Evolutionary conservation across 2,113 vertebrate genomes (phyloP).

Genomic region (Sander lucioperca): DNA sequence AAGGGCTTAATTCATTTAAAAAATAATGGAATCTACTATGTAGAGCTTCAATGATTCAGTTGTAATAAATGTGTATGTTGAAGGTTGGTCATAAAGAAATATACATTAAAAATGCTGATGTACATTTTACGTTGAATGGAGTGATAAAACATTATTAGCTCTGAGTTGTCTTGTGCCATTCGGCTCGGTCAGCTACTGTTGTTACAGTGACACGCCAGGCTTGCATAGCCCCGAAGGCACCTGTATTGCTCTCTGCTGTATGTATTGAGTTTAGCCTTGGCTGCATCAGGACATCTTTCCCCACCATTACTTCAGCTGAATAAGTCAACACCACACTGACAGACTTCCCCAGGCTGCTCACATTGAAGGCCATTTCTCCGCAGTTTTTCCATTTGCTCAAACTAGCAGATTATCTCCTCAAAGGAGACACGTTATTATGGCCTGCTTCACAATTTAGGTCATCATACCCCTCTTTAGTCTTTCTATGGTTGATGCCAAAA

Average conservation of each 20-base stretch:
- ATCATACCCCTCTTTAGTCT: conserved; percentile 25
- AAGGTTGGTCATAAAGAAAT: conserved; percentile 12
- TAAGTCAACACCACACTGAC: conserved; percentile 57
- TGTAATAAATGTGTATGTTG: not conserved
- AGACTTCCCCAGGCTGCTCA: conserved; percentile 53
- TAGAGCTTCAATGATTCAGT: not conserved
- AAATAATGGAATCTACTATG: conserved; percentile 12
- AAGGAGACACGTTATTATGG: conserved; percentile 21
- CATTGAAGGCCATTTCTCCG: conserved; percentile 24
- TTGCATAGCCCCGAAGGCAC: conserved; percentile 50
- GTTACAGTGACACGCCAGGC: conserved; percentile 40
- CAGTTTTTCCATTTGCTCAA: conserved; percentile 5
- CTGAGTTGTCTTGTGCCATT: conserved; percentile 38
- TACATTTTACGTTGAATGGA: conserved; percentile 12
- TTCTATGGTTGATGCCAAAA: conserved; percentile 23
- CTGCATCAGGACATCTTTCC: conserved; percentile 68
- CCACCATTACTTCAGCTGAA: conserved; percentile 70
- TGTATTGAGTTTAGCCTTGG: conserved; percentile 52
- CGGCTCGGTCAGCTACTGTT: conserved; percentile 37
- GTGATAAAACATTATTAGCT: conserved; percentile 49
- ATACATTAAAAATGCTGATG: conserved; percentile 4
- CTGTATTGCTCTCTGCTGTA: conserved; percentile 33
- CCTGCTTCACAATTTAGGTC: conserved; percentile 52
- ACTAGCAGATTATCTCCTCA: conserved; percentile 46
- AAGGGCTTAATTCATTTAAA: conserved; percentile 45